Evolutionary conservation across 53 echinoderm and acorn worm species (phyloP), one percentile per base, ranked within the genome.

Genomic region (Echinometra lucunter): DNA sequence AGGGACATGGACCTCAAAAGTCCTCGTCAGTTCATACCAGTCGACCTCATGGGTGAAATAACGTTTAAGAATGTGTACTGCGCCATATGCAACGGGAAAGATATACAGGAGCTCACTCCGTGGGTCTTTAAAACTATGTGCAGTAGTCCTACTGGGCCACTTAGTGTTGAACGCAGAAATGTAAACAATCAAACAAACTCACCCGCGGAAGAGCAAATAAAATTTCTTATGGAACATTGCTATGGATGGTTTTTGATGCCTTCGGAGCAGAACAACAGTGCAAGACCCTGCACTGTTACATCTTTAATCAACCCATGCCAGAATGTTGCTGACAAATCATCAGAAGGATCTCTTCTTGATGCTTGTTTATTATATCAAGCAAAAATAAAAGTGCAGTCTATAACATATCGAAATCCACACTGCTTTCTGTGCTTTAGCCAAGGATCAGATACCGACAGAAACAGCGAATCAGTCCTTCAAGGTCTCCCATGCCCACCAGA

Each of bases 1-100:
- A 88, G 88, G 32, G 32, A 89, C 47, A 45, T 88, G 17, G 60
- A 89, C 94, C 47, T 74, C 15, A 56, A 45, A 21, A 93, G 92
- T 37, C 75, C 75, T 2, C 56, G 88, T 11, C 18, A 93, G 34
- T 21, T 80, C 7, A 88, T 94, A 35, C 95, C 95, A 27, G 93
- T 88, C 28, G 90, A 93, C 74, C 74, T 82, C 56, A 44, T 32
- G 53, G 63, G 15, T 63, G 58, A 89, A 16, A 35, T 75, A n/a
- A 93, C 93, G 66, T 95, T 88, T 53, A 89, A 90, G 35, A 95
- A 95, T 47, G 75, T 94, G 25, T 89, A 95, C 44, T 95, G 95
- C 60, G 95, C 94, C 30, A 72, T 95, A 11, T 95, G 95, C n/a
- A 57, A 94, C 19, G 95, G 94, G 23, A 93, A 89, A 44, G 58